Conservation (phyloP, 2,797 vertebrate species). For the Fundulus diaphanus region DNA sequence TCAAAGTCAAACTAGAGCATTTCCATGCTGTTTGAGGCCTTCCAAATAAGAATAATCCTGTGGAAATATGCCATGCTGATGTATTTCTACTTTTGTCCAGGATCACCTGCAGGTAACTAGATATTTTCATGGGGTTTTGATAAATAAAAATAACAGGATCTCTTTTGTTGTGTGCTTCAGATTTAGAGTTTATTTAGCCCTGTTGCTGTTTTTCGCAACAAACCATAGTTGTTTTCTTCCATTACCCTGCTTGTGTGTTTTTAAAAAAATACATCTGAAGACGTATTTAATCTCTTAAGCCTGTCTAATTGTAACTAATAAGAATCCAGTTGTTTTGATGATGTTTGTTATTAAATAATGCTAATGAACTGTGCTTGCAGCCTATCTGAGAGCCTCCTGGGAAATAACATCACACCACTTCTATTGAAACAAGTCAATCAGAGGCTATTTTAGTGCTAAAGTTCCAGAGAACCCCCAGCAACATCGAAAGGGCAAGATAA, state of each 20-base stretch:
- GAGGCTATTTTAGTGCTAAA: slow-evolving; percentile 15
- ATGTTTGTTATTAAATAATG: slow-evolving; percentile 42
- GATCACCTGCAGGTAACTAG: slow-evolving; percentile 2
- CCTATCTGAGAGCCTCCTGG: slow-evolving; percentile 38
- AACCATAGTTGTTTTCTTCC: not conserved
- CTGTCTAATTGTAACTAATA: slow-evolving; percentile 35
- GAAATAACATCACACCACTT: slow-evolving; percentile 50
- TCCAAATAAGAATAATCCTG: slow-evolving; percentile 8
- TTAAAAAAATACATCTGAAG: slow-evolving; percentile 26
- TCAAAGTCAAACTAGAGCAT: slow-evolving; percentile 3
- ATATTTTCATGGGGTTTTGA: not conserved
- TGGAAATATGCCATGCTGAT: not conserved
- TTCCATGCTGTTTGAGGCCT: slow-evolving; percentile 15
- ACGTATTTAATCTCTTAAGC: slow-evolving; percentile 25
- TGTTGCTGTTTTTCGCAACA: slow-evolving; percentile 22
- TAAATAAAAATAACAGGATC: not conserved
- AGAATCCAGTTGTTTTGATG: slow-evolving; percentile 24
- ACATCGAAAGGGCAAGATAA: slow-evolving; percentile 4
- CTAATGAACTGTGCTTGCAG: slow-evolving; percentile 31
- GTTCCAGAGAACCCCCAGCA: not conserved
- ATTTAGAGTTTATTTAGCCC: not conserved
- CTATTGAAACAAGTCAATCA: slow-evolving; percentile 32
- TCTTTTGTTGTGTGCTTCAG: not conserved
- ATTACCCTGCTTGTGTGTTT: slow-evolving; percentile 19
- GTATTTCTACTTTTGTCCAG: slow-evolving; percentile 7